A percentile compares a stretch with the other conserved stretches of the same genome.
phyloP scores from a whole-genome alignment of 1,140 invertebrate genomes.

The Neodiprion virginianus region DNA sequence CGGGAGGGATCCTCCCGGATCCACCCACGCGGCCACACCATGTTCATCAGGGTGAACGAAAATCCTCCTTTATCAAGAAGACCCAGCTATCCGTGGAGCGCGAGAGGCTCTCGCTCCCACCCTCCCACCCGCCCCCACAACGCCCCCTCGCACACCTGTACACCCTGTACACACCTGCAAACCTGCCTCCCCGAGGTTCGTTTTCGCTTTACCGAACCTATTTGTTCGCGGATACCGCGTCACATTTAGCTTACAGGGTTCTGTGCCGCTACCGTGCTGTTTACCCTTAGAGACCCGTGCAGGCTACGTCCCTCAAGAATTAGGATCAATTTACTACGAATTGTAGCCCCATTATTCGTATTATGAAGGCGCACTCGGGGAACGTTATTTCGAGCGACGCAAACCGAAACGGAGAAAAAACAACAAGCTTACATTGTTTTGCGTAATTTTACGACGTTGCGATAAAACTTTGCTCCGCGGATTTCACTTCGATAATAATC shows the following conservation, averaged over 20 bases:
- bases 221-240: neutral
- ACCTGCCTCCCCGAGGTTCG: neutral
- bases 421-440: too few species aligned
- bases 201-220: neutral
- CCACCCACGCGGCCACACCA: slow-evolving; percentile 30
- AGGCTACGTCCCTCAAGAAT: neutral
- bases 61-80: slow-evolving; percentile 7
- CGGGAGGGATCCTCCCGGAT: neutral
- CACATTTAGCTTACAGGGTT: neutral
- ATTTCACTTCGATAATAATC: too few species aligned
- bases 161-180: neutral
- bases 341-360: neutral
- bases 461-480: too few species aligned
- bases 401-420: too few species aligned
- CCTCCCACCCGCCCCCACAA: neutral
- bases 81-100: neutral
- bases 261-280: neutral
- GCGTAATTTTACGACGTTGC: too few species aligned
- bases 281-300: neutral
- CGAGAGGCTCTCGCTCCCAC: neutral
- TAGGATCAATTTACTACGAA: neutral
- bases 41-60: slow-evolving; percentile 46
- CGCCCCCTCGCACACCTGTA: neutral
- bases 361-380: neutral
- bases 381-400: too few species aligned